Evolutionary conservation across 1,140 invertebrate species (phyloP), one percentile per base, ranked within the genome.

Genomic region (Elymnias hypermnestra): DNA sequence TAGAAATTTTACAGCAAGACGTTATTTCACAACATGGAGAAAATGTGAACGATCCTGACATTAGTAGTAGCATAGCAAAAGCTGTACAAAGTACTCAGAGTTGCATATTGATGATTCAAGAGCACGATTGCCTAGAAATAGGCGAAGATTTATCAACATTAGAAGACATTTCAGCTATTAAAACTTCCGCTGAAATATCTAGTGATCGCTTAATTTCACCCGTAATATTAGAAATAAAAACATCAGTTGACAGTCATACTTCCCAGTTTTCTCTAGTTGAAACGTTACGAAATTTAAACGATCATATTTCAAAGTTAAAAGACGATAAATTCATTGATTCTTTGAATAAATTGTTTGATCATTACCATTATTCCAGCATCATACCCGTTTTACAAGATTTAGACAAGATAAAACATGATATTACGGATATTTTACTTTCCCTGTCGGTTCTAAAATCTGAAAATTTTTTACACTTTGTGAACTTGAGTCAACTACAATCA

Each of bases 101-200:
- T 51, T 88, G 84, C 49, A 66, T 90, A 25, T 64, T 88, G n/a
- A 51, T 88, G 33, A 73, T 90, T 13, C 76, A 89, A 51, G 78
- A 87, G 64, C 73, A 85, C 48, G 53, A 60, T 35, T 62, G 69
- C 2, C 25, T 88, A 29, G 86, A 87, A 72, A 61, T 47, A 10
- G 56, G 54, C 3, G 87, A 88, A 26, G 79, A 86, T 12, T 61
- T 88, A 57, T 87, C 88, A 3, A 89, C 88, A 6, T 66, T 89
- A 40, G 88, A 89, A 54, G 89, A 90, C 66, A 75, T 90, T 44
- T 90, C 89, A 5, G 81, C 75, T 7, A 76, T 89, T 13, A 89
- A 89, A 74, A 87, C 88, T 3, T 74, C 66, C 9, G 89, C 88
- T 9, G 88, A 85, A 18, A 64, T 69, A 12, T 53, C 53, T 17